Evolutionary conservation across 2,797 vertebrate species (phyloP), one percentile per base, ranked within the genome.

Genomic region (Sciurus vulgaris): DNA sequence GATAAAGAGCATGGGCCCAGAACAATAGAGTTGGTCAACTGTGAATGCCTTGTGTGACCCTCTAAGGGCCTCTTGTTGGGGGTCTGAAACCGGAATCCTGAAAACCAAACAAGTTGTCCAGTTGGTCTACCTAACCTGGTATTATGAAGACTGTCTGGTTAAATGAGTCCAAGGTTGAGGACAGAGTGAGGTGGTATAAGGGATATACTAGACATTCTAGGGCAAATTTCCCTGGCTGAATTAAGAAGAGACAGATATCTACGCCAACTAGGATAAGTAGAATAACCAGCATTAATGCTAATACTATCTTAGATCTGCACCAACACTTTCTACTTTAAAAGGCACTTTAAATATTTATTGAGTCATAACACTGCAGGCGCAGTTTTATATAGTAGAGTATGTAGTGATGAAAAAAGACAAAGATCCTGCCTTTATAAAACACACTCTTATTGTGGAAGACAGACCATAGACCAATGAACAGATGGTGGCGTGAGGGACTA

Each of bases 291-390:
- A 28, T 44, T 61, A 69, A 49, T 56, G 47, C 35, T 77, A 67
- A 59, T 44, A 82, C 18, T 89, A 20, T 67, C 41, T 82, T 56
- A 83, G 44, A 78, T 77, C 9, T 73, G 15, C 30, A 65, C 10
- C 78, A 93, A 84, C 3, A 70, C 35, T 76, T 90, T 87, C 56
- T 77, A 59, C 24, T 94, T 94, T 83, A 72, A 89, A 93, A 78
- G 47, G 10, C 24, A 73, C 14, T 83, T 91, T 70, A 84, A 94
- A 74, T 73, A 93, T 73, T 83, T 89, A 86, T 65, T 49, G 20
- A 67, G 24, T 47, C 54, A 35, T 33, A 69, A 33, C 51, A 89
- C 5, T 78, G 56, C 6, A 90, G 86, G 9, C 54, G 59, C 22
- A 65, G 51, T 76, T 81, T 35, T 88, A 69, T 35, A 33, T 15